A percentile compares a stretch with the other conserved stretches of the same genome.
Conservation (phyloP, 2,888 invertebrate species). For the Aphodius sticticus region DNA sequence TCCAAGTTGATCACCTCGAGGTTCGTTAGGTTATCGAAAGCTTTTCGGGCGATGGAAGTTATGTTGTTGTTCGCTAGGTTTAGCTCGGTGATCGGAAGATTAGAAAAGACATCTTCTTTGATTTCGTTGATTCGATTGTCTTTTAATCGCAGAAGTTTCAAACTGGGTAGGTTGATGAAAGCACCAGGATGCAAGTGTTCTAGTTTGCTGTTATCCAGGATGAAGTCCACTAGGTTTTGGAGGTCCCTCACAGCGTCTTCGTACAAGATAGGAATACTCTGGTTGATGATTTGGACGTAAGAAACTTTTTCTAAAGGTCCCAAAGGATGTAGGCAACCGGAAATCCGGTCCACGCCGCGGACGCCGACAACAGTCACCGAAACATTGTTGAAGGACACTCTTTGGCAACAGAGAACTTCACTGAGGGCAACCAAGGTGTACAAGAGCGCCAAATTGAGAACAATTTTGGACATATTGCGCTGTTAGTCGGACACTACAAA, state of each 20-base stretch:
- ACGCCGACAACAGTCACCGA: slow-evolving; percentile 51
- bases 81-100: slow-evolving; percentile 42
- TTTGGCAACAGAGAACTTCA: slow-evolving; percentile 40
- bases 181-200: slow-evolving; percentile 43
- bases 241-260: slow-evolving; percentile 50
- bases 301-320: slow-evolving; percentile 50
- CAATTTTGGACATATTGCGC: slow-evolving; percentile 27
- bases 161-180: slow-evolving; percentile 45
- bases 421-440: slow-evolving; percentile 8
- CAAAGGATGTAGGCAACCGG: slow-evolving; percentile 51
- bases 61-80: slow-evolving; percentile 46
- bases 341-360: slow-evolving; percentile 48
- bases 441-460: slow-evolving; percentile 13
- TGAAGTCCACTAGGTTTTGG: slow-evolving; percentile 48
- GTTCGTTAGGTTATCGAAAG: slow-evolving; percentile 49
- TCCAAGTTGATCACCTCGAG: slow-evolving; percentile 51
- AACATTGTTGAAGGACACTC: slow-evolving; percentile 49
- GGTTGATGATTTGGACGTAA: slow-evolving; percentile 52
- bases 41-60: slow-evolving; percentile 40
- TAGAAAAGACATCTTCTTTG: slow-evolving; percentile 45
- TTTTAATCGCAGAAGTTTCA: slow-evolving; percentile 43
- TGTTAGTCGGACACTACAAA: not conserved
- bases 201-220: slow-evolving; percentile 45
- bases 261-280: slow-evolving; percentile 50
- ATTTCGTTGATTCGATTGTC: slow-evolving; percentile 45